Base-by-base conservation (phyloP, 2,797 vertebrate genomes). In the Mastacembelus armatus region DNA sequence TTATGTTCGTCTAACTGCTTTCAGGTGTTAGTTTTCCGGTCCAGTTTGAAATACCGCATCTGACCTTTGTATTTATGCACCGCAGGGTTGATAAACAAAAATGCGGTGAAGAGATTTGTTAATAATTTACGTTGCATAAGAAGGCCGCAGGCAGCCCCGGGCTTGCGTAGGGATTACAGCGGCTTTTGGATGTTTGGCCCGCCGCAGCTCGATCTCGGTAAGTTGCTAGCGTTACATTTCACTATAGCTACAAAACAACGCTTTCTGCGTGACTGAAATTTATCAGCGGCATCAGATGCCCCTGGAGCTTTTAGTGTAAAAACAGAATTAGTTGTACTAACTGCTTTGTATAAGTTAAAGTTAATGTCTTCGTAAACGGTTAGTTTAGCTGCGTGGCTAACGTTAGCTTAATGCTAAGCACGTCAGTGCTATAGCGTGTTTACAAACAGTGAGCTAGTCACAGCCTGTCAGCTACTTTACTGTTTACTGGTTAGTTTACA, bases 71-170 rank as follows among this genome's bases (percentile, higher is more conserved):
- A 55, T 67, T 54, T 58, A 58, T 40, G 27, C 65, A 63, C 74
- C 60, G 44, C 24, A 59, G 39, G 74, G 64, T 64, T 69, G 58
- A 65, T 77, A 63, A 89, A 73, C 71, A 86, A 84, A 66, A 71
- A 86, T 79, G 78, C 86, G 77, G 80, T 80, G n/a, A 72, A 70
- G 54, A 56, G 79, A 83, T 80, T 83, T 73, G 70, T 70, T 66
- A 74, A 75, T 83, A 88, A 81, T 71, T 77, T 68, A 77, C 70
- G 85, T 88, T 88, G 84, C 85, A 86, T 86, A 85, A 89, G 82
- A 89, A 92, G 93, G 94, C 93, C 94, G 71, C 73, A 74, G 65
- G 66, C 43, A 68, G 38, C 92, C 83, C 89, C 89, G 87, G 74
- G 14, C 71, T 93, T 77, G 90, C 90, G 72, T 84, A 68, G 63